Base-by-base conservation (phyloP, 2,113 vertebrate genomes). In the Platysternon megacephalum region DNA sequence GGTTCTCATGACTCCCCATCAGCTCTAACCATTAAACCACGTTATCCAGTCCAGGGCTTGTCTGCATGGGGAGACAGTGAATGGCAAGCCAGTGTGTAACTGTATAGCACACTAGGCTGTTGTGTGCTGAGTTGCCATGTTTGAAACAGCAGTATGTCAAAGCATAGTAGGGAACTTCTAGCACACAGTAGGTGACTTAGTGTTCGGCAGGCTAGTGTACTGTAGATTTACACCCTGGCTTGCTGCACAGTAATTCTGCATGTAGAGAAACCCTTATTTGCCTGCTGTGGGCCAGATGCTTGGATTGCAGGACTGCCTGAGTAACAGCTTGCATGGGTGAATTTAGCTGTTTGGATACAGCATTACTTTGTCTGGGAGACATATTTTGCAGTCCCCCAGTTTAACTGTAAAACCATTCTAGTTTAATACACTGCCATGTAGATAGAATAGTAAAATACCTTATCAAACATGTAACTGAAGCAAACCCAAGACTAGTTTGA, bases 311-410 rank as follows among this genome's bases (percentile, higher is more conserved):
- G 76, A 81, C 79, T 93, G 8, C 86, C 58, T 56, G 72, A 86
- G 55, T 53, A 93, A 83, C 58, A 55, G 85, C 29, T 24, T 86
- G 79, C 53, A 24, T 51, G 44, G 24, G 42, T 68, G 35, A 84
- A 79, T 79, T 78, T 86, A 83, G n/a, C 83, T 79, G 52, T 79
- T 94, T 91, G 89, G 88, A 86, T 83, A 35, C 0, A 3, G 65
- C 51, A 6, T 79, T 85, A 49, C 93, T 96, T 95, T 22, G 22
- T 88, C 85, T 97, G 93, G 74, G 78, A 93, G 44, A 61, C 35
- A 48, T 49, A 88, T 49, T 91, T 85, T 89, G 79, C 79, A 65
- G 19, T 12, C 28, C 87, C 72, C 68, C 94, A 8, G 4, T 93
- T 93, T 86, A 53, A 9, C n/a, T 85, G 21, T 94, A 90, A 93